phyloP scores from a whole-genome alignment of 2,113 vertebrate genomes.

The Phylloscopus whistleri region DNA sequence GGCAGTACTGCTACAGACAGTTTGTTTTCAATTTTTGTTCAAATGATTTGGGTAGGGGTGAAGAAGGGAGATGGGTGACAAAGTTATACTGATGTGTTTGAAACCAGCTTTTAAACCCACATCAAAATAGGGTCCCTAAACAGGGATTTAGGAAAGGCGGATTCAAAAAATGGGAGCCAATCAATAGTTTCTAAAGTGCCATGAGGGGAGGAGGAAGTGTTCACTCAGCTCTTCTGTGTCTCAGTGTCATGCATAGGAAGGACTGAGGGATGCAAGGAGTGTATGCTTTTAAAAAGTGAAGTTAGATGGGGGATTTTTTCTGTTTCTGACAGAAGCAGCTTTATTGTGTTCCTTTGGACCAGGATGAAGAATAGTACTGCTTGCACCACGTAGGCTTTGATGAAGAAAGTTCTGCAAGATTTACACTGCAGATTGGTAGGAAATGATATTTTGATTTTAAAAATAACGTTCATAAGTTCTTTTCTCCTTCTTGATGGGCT shows the following conservation, averaged over 20 bases:
- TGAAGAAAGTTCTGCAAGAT: background rate
- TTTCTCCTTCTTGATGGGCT: background rate
- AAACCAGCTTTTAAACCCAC: background rate
- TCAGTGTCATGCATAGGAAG: background rate
- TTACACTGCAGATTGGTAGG: background rate
- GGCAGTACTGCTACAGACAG: background rate
- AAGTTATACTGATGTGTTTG: background rate
- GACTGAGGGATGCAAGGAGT: background rate
- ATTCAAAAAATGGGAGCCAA: background rate
- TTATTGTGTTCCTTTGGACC: background rate
- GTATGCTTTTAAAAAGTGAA: background rate
- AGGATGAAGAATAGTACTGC: background rate
- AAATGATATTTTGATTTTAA: background rate
- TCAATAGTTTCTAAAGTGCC: background rate
- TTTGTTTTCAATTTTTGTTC: background rate
- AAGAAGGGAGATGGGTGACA: background rate
- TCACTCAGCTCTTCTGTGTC: background rate
- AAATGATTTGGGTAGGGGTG: background rate
- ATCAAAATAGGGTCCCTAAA: background rate
- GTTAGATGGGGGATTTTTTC: background rate
- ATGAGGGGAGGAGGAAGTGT: background rate
- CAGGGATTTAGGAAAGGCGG: constrained; percentile 11
- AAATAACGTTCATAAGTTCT: background rate
- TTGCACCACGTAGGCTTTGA: background rate
- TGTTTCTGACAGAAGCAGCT: background rate